Percentiles rank a stretch among this genome's conserved stretches.
Evolutionary conservation across 2,797 vertebrate species (phyloP).

Genomic region (Phaenicophaeus curvirostris): DNA sequence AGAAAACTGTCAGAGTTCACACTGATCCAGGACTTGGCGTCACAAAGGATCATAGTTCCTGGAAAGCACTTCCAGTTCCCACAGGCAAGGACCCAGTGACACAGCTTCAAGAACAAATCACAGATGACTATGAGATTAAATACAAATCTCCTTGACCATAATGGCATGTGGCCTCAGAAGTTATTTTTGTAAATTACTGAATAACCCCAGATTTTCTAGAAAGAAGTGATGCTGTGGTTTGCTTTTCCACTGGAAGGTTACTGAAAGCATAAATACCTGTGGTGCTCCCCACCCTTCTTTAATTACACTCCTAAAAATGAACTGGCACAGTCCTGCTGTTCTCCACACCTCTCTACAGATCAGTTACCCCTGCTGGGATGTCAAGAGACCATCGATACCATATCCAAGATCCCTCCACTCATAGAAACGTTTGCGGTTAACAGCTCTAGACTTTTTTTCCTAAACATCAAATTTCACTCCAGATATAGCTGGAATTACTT

Average conservation of each 20-base stretch:
- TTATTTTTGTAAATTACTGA: not conserved
- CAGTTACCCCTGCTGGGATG: not conserved
- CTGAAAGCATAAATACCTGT: not conserved
- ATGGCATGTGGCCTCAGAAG: not conserved
- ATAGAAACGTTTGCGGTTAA: not conserved
- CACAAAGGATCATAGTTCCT: conserved; percentile 26
- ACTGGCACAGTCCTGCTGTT: not conserved
- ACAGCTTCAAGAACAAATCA: conserved; percentile 45
- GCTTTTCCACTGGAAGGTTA: not conserved
- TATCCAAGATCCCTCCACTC: not conserved
- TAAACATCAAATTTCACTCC: not conserved
- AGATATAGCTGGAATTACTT: not conserved
- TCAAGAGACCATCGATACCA: not conserved
- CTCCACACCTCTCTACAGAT: too few species aligned
- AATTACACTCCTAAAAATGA: not conserved
- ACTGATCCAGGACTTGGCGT: conserved; percentile 68
- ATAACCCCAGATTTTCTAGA: not conserved
- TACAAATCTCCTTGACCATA: conserved; percentile 45
- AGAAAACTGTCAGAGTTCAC: conserved; percentile 68
- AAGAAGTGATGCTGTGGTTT: not conserved
- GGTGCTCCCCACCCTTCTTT: not conserved
- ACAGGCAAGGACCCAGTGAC: not conserved
- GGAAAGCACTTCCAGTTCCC: conserved; percentile 51
- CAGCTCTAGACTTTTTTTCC: not conserved
- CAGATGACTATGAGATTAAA: conserved; percentile 22